Conservation (phyloP, 2,888 invertebrate genomes). For the Apodemia duryi region DNA sequence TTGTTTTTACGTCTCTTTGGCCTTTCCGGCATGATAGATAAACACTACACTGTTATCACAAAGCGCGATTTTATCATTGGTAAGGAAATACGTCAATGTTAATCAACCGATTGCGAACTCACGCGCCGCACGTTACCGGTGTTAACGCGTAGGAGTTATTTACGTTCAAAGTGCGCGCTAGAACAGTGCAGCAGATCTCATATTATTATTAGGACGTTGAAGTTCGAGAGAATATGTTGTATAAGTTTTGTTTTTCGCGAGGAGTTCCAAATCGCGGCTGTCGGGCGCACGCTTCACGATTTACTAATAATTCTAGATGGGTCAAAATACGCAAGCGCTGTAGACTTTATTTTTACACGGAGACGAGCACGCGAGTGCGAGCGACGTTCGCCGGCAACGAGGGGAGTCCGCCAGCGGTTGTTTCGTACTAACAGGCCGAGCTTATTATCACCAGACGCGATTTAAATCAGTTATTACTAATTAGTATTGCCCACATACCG, state of each 20-base stretch:
- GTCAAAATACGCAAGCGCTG: constrained; percentile 72
- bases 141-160: constrained; percentile 57
- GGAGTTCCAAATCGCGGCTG: constrained; percentile 64
- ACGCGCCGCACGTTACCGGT: constrained; percentile 53
- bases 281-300: constrained; percentile 72
- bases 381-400: constrained; percentile 51
- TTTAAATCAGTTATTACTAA: constrained; percentile 62
- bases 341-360: constrained; percentile 78
- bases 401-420: constrained; percentile 57
- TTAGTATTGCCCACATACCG: constrained; percentile 69
- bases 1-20: constrained; percentile 67
- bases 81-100: constrained; percentile 50
- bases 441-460: constrained; percentile 61
- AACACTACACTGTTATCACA: constrained; percentile 62
- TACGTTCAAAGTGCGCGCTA: constrained; percentile 9
- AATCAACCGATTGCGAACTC: constrained; percentile 41
- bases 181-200: neutral
- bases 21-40: constrained; percentile 65
- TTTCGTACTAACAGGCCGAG: constrained; percentile 48
- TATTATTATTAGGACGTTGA: constrained; percentile 11
- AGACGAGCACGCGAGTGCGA: constrained; percentile 69
- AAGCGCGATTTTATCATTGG: constrained; percentile 51
- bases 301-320: constrained; percentile 79
- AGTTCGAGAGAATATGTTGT: constrained; percentile 37
- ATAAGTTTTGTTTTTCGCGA: constrained; percentile 61